Conservation (phyloP, 2,888 invertebrate genomes). For the Parnassius mnemosyne region DNA sequence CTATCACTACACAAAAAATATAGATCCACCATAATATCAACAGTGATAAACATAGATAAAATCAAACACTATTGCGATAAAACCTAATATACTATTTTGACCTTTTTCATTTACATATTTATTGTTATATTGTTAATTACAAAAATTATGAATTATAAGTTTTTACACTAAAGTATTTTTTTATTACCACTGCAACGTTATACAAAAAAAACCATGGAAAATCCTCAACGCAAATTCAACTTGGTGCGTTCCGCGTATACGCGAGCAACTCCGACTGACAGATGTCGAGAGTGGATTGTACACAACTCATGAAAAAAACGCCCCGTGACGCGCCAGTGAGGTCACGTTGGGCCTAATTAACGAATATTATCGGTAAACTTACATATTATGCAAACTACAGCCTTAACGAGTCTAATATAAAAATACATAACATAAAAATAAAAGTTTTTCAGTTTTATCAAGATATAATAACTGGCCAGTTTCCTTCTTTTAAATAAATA, state of each 20-base stretch:
- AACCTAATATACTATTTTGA: no score
- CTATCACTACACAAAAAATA: background rate
- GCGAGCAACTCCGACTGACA: slow-evolving; percentile 31
- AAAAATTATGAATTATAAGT: no score
- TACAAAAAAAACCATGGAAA: background rate
- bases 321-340: slow-evolving; percentile 56
- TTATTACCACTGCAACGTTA: slow-evolving; percentile 8
- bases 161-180: no score
- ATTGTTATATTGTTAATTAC: no score
- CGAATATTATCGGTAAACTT: background rate
- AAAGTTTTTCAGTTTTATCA: no score
- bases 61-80: no score
- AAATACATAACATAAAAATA: no score
- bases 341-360: slow-evolving; percentile 45
- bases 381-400: background rate
- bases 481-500: no score
- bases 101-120: background rate
- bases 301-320: slow-evolving; percentile 50
- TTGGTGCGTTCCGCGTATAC: slow-evolving; percentile 19
- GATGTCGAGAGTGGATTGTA: slow-evolving; percentile 37
- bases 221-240: slow-evolving; percentile 4
- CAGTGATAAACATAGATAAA: no score
- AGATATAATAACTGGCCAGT: no score
- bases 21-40: no score
- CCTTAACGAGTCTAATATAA: background rate